Percentiles rank a stretch among this genome's conserved stretches.
These are phyloP conservation scores for Melanitta fusca DNA, from an alignment of 2,797 vertebrate species.

Conservation along the genomic window DNA sequence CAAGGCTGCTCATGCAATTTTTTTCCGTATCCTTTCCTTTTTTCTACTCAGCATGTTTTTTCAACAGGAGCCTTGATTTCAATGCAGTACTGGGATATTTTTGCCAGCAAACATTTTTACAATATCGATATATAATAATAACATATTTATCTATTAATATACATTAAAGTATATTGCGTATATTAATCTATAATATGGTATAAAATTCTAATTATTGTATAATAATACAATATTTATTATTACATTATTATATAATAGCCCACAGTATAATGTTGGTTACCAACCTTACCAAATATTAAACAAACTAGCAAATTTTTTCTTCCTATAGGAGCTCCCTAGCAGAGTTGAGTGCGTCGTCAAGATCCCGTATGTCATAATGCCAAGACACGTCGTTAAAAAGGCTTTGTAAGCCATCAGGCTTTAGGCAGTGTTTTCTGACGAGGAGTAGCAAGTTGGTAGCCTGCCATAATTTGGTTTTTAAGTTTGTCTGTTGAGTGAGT, in stretches of 20 bases:
- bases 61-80: neutral
- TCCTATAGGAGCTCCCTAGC: neutral
- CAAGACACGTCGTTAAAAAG: neutral
- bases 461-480: slow-evolving; percentile 69
- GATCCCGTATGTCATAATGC: neutral
- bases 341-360: neutral
- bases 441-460: slow-evolving; percentile 53
- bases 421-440: neutral
- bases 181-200: too few species aligned
- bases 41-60: neutral
- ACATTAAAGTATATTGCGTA: too few species aligned
- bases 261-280: neutral
- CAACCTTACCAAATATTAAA: too few species aligned
- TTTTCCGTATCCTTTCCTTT: neutral
- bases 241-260: neutral
- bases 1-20: neutral
- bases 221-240: too few species aligned
- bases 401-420: neutral
- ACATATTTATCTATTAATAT: too few species aligned
- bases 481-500: slow-evolving; percentile 70
- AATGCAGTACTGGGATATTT: neutral
- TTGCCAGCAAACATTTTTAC: neutral
- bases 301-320: neutral
- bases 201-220: too few species aligned
- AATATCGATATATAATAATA: neutral